Evolutionary conservation across 2,797 vertebrate species (phyloP).

Genomic region (Toxotes lorentzi): DNA sequence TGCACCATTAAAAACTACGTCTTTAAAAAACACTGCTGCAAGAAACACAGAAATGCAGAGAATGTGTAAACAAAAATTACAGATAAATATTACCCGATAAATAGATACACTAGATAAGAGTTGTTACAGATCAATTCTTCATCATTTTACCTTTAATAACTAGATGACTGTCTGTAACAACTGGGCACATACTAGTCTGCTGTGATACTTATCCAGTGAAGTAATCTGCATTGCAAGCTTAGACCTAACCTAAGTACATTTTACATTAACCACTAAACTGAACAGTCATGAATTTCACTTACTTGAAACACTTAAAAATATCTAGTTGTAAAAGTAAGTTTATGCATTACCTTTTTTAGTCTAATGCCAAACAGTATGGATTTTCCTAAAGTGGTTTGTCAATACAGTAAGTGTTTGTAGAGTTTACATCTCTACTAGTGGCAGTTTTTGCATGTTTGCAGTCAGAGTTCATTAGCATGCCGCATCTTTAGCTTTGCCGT

Average conservation of each 20-base stretch:
- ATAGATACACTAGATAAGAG: too few relatives aligned
- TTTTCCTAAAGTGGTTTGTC: slow-evolving; percentile 6
- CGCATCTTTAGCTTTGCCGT: slow-evolving; percentile 27
- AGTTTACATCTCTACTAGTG: background rate
- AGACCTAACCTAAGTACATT: background rate
- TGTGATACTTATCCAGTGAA: background rate
- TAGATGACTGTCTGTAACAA: slow-evolving; percentile 3
- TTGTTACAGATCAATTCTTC: background rate
- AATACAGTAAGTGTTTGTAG: slow-evolving; percentile 3
- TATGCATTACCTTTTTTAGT: background rate
- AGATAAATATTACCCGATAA: background rate
- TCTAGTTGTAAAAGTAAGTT: background rate
- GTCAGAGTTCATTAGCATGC: slow-evolving; percentile 47
- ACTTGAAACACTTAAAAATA: background rate
- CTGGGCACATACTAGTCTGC: background rate
- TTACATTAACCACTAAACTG: background rate
- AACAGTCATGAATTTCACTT: background rate
- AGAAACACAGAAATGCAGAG: too few relatives aligned
- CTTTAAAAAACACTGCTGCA: background rate
- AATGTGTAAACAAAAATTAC: too few relatives aligned
- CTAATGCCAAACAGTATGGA: background rate
- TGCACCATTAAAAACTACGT: background rate
- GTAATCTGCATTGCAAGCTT: background rate
- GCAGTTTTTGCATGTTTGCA: slow-evolving; percentile 21
- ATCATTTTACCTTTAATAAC: background rate